phyloP scores from a whole-genome alignment of 2,113 vertebrate species.

The Sula dactylatra region DNA sequence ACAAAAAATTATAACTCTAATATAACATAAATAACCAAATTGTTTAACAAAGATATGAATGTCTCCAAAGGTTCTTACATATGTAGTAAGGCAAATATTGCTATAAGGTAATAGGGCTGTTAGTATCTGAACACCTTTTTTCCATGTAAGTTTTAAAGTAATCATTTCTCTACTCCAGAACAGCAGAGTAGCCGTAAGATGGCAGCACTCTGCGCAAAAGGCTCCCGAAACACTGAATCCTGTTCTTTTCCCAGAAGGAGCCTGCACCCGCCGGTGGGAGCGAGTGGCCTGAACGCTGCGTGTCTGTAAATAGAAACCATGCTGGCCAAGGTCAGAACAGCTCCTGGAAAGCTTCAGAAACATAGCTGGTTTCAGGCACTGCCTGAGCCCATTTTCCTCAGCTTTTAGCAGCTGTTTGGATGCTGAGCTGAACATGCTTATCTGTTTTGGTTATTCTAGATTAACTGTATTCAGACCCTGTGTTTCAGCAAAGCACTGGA shows the following conservation, averaged over 20 bases:
- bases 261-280: accelerated
- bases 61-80: neutral
- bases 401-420: neutral
- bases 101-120: neutral
- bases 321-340: neutral
- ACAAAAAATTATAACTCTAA: neutral
- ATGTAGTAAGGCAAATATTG: neutral
- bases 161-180: neutral
- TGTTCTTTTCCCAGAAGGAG: neutral
- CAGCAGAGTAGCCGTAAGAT: constrained; percentile 1
- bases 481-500: neutral
- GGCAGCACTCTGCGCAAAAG: constrained; percentile 33
- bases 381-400: neutral
- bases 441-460: neutral
- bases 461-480: neutral
- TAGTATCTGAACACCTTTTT: neutral
- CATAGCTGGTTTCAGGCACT: neutral
- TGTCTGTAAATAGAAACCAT: neutral
- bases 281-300: accelerated
- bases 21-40: neutral
- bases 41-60: neutral
- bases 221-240: neutral
- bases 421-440: neutral
- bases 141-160: neutral
- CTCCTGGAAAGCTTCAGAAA: neutral